phyloP scores from a whole-genome alignment of 1,140 invertebrate genomes.

The Lutraria rhynchaena region DNA sequence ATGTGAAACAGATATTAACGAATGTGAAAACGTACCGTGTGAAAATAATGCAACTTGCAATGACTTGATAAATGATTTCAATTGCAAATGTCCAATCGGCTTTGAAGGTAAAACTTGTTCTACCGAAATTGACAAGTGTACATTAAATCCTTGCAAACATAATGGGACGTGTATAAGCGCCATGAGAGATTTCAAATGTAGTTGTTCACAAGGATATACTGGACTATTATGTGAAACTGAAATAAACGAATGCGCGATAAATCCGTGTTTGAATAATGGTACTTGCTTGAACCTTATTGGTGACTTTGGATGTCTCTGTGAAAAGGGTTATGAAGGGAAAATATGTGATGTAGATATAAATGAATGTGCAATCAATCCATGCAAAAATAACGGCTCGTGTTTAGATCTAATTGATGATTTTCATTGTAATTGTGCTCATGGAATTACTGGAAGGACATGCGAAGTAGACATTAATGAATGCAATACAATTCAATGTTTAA shows the following conservation, averaged over 20 bases:
- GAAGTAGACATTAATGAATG: conserved; percentile 7
- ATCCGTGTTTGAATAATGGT: not conserved
- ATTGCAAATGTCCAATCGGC: conserved; percentile 40
- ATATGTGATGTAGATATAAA: conserved; percentile 20
- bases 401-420: not conserved
- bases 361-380: not conserved
- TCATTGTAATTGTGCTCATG: not conserved
- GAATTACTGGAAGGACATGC: conserved; percentile 11
- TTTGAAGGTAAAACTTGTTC: conserved; percentile 42
- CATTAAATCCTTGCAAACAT: not conserved
- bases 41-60: conserved; percentile 38
- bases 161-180: not conserved
- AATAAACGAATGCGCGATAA: not conserved
- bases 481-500: not conserved
- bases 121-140: conserved; percentile 25
- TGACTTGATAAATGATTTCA: conserved; percentile 19
- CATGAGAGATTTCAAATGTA: not conserved
- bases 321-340: not conserved
- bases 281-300: not conserved
- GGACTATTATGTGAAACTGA: conserved; percentile 82
- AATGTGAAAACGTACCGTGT: conserved; percentile 47
- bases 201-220: not conserved
- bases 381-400: not conserved
- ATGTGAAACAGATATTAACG: conserved; percentile 55
- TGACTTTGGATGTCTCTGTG: not conserved